Evolutionary conservation across 2,113 vertebrate species (phyloP), one percentile per base, ranked within the genome.

Genomic region (Istiophorus platypterus): DNA sequence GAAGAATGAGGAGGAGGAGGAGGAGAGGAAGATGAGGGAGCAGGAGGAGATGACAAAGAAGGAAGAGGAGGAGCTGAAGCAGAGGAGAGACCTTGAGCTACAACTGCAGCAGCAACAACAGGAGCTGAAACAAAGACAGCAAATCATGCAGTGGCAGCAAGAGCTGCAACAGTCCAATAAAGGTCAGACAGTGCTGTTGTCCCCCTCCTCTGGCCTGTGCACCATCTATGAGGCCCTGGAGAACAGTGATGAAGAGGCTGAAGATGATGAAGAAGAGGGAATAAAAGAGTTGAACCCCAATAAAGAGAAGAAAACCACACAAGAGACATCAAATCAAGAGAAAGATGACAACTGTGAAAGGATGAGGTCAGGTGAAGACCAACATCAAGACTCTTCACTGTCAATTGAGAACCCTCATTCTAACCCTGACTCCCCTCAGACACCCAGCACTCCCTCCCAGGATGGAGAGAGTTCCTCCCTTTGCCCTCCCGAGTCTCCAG

Each of bases 221-320:
- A 96, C 95, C 54, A 96, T 96, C 72, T 95, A 95, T 7, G 95
- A 96, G 70, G 90, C 92, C 1, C 78, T 95, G 72, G 94, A 96
- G 84, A 90, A 81, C 31, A 92, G 87, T 1, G 92, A 92, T 3
- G 93, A 92, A 0, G 94, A 94, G 1, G 93, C 90, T n/a, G 82
- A 42, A 1, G 87, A 75, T 11, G 62, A 17, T 11, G 84, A 88
- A 24, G 84, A 64, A 11, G 66, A 80, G 45, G 51, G 18, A 9
- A 58, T 74, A 1, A 52, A 72, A 1, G 71, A 83, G 62, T 65
- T 86, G n/a, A 77, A 68, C 3, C n/a, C 39, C 1, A 2, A 20
- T 12, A 41, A 64, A 63, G 45, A 27, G 34, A 31, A 58, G 26
- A 51, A 34, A 1, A 20, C 9, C 5, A 22, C 22, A 7, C 9